Base-by-base conservation (phyloP, 2,888 invertebrate species). In the Drosophila testacea region DNA sequence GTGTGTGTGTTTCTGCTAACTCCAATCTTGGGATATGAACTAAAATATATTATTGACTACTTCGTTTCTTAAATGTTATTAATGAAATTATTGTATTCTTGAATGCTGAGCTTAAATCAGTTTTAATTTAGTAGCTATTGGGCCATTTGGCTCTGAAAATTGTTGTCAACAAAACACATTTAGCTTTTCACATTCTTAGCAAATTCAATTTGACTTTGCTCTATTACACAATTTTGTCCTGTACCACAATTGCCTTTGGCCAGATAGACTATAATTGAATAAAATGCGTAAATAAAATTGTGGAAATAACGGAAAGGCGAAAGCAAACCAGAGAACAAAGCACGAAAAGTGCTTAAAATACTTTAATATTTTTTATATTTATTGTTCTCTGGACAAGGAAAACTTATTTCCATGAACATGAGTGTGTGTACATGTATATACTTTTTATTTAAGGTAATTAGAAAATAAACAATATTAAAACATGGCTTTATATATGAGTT, bases 241-340 rank as follows among this genome's bases (percentile, higher is more conserved):
- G 63, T 52, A 60, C 56, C 51, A 60, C 67, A 71, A 77, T 78
- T 72, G 71, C 68, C 75, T 56, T 65, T 56, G 75, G 67, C 38
- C 51, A 48, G 41, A 59, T 64, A 56, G 38, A 67, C 69, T 69
- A 69, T 81, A 86, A 87, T 81, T 69, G 67, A 86, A 83, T 83
- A 65, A 79, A 81, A 69, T 83, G 80, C 75, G 77, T 86, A 83
- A 80, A 86, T 83, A 70, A 69, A 78, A 84, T 83, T 86, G 51
- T 67, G 56, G 30, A 60, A 57, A 63, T 42, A 51, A 56, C 56
- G 54, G 57, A 68, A 69, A 63, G 56, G 39, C 72, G 60, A 73
- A 73, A 69, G 51, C 52, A 51, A 54, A 38, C 47, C 41, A 41
- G 48, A 73, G 44, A 59, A 54, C 38, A 59, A 73, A 62, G 54